These are phyloP conservation scores for Camelus bactrianus DNA, from an alignment of 2,113 vertebrate species.

Conservation along the genomic window DNA sequence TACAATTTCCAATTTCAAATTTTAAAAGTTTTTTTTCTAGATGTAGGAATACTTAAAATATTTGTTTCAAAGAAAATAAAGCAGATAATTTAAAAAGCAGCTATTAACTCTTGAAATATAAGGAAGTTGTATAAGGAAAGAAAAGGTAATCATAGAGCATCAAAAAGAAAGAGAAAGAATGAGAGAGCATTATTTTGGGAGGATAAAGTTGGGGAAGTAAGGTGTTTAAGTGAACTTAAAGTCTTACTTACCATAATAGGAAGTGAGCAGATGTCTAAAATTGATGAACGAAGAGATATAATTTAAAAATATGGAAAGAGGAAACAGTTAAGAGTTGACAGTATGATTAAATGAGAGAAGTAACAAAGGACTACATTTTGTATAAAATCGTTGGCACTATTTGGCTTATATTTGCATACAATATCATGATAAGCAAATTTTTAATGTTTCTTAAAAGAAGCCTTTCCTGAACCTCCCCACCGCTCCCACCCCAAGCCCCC, in stretches of 20 bases:
- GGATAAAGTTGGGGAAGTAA: neutral
- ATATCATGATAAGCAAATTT: neutral
- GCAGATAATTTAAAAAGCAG: neutral
- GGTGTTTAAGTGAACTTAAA: neutral
- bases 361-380: constrained; percentile 4
- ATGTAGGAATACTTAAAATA: neutral
- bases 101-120: neutral
- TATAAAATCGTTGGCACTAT: neutral
- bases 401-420: neutral
- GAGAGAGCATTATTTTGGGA: neutral
- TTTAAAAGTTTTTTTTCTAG: neutral
- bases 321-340: neutral
- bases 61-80: neutral
- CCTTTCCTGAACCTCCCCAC: neutral
- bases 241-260: neutral
- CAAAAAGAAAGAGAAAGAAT: neutral
- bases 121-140: neutral
- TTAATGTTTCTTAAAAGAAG: neutral
- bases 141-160: neutral
- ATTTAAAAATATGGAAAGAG: constrained; percentile 22
- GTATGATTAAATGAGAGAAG: neutral
- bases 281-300: neutral
- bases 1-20: neutral
- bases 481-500: neutral
- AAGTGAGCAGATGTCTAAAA: neutral